Conservation (phyloP, 2,888 invertebrate species). For the Prosapia bicincta region DNA sequence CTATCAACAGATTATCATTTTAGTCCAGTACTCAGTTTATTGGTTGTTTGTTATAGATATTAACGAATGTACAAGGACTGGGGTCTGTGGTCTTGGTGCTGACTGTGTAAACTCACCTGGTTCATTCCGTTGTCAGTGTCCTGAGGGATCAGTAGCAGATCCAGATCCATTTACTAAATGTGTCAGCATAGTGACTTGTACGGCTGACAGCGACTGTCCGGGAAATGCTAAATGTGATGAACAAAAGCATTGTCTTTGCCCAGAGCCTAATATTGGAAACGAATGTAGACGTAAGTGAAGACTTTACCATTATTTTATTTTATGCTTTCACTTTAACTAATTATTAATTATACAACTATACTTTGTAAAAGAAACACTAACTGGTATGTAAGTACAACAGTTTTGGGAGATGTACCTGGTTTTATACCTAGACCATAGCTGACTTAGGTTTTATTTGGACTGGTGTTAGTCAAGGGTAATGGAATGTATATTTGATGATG, state of each 20-base stretch:
- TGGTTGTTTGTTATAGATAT: slow-evolving; percentile 56
- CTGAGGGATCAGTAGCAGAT: slow-evolving; percentile 75
- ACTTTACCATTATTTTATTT: not conserved
- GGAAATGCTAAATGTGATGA: slow-evolving; percentile 84
- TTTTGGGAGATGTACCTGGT: too few relatives aligned
- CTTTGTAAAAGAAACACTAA: too few relatives aligned
- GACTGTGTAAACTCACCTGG: slow-evolving; percentile 76
- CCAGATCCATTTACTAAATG: slow-evolving; percentile 81
- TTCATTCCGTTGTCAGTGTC: slow-evolving; percentile 74
- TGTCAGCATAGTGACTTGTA: slow-evolving; percentile 76
- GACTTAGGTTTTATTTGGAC: too few relatives aligned
- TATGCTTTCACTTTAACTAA: not conserved
- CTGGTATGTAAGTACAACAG: too few relatives aligned
- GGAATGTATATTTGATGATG: too few relatives aligned
- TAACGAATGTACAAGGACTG: slow-evolving; percentile 71
- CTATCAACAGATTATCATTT: too few relatives aligned
- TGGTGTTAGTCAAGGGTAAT: too few relatives aligned
- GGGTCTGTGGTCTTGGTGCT: slow-evolving; percentile 76
- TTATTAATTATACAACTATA: too few relatives aligned
- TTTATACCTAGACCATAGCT: too few relatives aligned
- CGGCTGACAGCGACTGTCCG: slow-evolving; percentile 73
- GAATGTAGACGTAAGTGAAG: slow-evolving; percentile 82
- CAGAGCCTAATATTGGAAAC: slow-evolving; percentile 87
- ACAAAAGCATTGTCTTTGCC: slow-evolving; percentile 77
- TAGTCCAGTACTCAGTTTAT: too few relatives aligned